phyloP scores from a whole-genome alignment of 35 echinoderm and acorn worm genomes.

The Apostichopus japonicus region DNA sequence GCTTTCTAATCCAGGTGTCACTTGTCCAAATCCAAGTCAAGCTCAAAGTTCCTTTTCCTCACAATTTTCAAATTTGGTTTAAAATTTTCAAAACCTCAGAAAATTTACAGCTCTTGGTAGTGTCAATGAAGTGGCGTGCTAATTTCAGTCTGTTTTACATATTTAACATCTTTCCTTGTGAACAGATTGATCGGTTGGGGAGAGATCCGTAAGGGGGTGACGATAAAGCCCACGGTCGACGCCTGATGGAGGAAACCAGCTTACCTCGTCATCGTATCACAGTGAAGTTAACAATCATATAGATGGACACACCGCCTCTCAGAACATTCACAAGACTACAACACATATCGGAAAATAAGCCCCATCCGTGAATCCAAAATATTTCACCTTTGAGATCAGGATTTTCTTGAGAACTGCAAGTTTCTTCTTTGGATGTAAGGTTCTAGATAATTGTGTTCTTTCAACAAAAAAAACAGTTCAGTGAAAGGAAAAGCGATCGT shows the following conservation, averaged over 20 bases:
- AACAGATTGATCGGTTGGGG: constrained; percentile 98
- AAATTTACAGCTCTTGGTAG: not conserved
- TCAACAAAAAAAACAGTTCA: not conserved
- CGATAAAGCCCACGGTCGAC: constrained; percentile 86
- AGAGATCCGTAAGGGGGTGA: constrained; percentile 93
- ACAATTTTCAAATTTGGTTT: no score
- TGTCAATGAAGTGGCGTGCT: not conserved
- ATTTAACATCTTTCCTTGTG: not conserved
- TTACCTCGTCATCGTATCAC: no score
- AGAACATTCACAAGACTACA: not conserved
- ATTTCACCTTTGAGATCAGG: no score
- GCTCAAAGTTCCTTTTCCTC: no score
- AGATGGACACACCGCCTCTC: not conserved
- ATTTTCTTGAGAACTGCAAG: no score
- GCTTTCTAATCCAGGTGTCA: no score
- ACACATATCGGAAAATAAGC: not conserved
- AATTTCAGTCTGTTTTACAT: no score
- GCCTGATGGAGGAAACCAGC: constrained; percentile 3
- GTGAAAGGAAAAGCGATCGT: not conserved
- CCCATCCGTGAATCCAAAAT: not conserved
- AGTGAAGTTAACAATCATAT: no score
- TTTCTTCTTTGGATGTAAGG: no score
- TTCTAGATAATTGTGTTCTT: no score
- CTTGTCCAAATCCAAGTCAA: no score
- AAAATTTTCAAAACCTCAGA: no score